A percentile compares a stretch with the other conserved stretches of the same genome.
Evolutionary conservation across 2,797 vertebrate species (phyloP).

Genomic region (Gouania willdenowi): DNA sequence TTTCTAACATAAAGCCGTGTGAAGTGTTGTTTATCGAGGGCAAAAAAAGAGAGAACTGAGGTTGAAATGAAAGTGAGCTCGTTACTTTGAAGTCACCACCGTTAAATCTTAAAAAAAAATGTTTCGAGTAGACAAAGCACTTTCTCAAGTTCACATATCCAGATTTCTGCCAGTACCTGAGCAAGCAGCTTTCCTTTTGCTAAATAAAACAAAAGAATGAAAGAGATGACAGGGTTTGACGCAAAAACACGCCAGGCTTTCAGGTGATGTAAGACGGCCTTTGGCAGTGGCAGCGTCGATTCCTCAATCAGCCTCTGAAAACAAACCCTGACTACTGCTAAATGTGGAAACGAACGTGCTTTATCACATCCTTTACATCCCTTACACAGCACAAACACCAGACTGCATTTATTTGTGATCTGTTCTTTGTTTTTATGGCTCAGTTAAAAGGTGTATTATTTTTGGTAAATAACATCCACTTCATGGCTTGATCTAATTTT

Average conservation of each 20-base stretch:
- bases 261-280: slow-evolving; percentile 21
- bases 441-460: not conserved
- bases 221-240: slow-evolving; percentile 30
- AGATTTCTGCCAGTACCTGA: slow-evolving; percentile 11
- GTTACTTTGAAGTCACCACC: slow-evolving; percentile 1
- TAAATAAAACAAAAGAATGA: slow-evolving; percentile 20
- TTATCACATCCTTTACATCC: slow-evolving; percentile 5
- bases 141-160: slow-evolving; percentile 22
- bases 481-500: too few species aligned
- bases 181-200: slow-evolving; percentile 19
- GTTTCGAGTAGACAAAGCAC: slow-evolving; percentile 2
- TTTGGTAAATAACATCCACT: too few species aligned
- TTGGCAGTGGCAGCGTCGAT: slow-evolving; percentile 14
- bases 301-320: slow-evolving; percentile 25
- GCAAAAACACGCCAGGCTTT: slow-evolving; percentile 6
- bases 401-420: not conserved
- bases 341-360: slow-evolving; percentile 21
- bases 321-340: slow-evolving; percentile 22
- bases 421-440: not conserved
- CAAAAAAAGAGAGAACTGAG: slow-evolving; percentile 2
- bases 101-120: slow-evolving; percentile 13
- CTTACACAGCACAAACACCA: not conserved
- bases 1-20: slow-evolving; percentile 35
- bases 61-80: slow-evolving; percentile 12
- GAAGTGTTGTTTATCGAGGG: slow-evolving; percentile 17